Base-by-base conservation (phyloP, 2,888 invertebrate species). In the Subacronicta megacephala region DNA sequence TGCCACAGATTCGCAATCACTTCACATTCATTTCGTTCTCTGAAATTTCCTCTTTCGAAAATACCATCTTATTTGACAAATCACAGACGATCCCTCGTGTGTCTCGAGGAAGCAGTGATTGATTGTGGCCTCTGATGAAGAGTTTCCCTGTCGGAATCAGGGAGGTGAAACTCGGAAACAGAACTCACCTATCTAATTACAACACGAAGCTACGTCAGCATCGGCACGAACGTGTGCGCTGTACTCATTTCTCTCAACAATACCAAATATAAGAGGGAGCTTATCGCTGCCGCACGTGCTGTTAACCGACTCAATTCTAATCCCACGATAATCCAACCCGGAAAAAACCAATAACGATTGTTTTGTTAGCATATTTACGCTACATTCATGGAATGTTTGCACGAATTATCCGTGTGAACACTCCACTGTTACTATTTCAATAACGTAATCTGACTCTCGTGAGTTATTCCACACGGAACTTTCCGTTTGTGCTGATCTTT, bases 301-400 rank as follows among this genome's bases (percentile, higher is more conserved):
- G 63, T 68, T 69, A 72, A 69, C 75, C 78, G 74, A 77, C 82
- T 81, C 74, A 66, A 44, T 71, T 79, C 80, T 91, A 90, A 92
- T 90, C 89, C 86, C 80, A 81, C 83, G 80, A 78, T 92, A 91
- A 93, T 90, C 92, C 89, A 61, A 88, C 87, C 88, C 89, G 90
- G 90, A 91, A 92, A 91, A 89, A 88, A 82, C 84, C 87, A 87
- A 89, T 89, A 88, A 78, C 85, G 87, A 89, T 89, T 92, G 90
- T 92, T 91, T 85, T 87, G 78, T 80, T 78, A 87, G 82, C 75
- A 83, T 88, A 87, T 91, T 89, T 88, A 83, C 85, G 75, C 77
- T 80, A 83, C 79, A 83, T 81, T 84, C 83, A 79, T 74, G 78
- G 77, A 74, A 73, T 90, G 87, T 92, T 91, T 92, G 87, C 84